Evolutionary conservation across 2,888 invertebrate genomes (phyloP).

Genomic region (Meganola albula): DNA sequence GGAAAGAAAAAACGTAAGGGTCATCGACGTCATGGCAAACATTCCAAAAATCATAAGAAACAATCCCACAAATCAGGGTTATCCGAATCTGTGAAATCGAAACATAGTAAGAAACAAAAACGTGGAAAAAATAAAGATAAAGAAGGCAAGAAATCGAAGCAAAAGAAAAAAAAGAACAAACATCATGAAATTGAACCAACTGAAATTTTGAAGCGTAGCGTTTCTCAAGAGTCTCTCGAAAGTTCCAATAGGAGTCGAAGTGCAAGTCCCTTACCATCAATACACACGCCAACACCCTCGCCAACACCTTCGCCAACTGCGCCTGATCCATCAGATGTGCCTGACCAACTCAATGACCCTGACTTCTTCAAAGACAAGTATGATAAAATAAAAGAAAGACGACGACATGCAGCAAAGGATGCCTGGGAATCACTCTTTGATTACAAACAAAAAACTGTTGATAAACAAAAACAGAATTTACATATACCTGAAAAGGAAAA

Average conservation of each 20-base stretch:
- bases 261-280: conserved; percentile 66
- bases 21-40: conserved; percentile 66
- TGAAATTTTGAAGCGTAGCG: conserved; percentile 37
- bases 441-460: conserved; percentile 59
- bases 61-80: conserved; percentile 52
- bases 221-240: conserved; percentile 56
- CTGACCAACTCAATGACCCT: conserved; percentile 47
- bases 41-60: conserved; percentile 66
- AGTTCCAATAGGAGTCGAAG: conserved; percentile 64
- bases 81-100: conserved; percentile 42
- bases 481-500: conserved; percentile 65
- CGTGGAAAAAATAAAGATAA: conserved; percentile 60
- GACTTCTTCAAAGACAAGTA: conserved; percentile 78
- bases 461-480: conserved; percentile 56
- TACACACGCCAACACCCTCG: conserved; percentile 63
- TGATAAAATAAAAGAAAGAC: conserved; percentile 79
- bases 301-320: conserved; percentile 59
- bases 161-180: conserved; percentile 67
- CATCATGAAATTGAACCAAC: conserved; percentile 41
- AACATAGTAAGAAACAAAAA: conserved; percentile 56
- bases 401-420: conserved; percentile 71
- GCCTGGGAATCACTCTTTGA: conserved; percentile 69
- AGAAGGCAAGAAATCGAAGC: conserved; percentile 68
- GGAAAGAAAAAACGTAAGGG: conserved; percentile 66
- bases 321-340: conserved; percentile 39